Percentiles rank a stretch among this genome's conserved stretches.
These are phyloP conservation scores for Huso huso DNA, from an alignment of 2,797 vertebrate genomes.

Conservation along the genomic window DNA sequence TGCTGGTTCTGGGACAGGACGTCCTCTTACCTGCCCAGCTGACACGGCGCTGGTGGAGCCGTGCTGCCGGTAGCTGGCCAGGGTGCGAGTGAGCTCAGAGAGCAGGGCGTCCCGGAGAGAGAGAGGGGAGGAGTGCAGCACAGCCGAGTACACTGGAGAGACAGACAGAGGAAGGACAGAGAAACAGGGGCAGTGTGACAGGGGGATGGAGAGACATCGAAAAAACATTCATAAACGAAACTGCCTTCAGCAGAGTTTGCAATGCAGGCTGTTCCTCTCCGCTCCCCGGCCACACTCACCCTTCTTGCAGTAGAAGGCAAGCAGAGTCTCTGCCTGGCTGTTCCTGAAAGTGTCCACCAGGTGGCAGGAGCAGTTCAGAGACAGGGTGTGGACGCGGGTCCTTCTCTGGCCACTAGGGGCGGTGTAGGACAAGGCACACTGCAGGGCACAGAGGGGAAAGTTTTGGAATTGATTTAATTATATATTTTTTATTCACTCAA, in stretches of 20 bases:
- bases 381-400: conserved; percentile 55
- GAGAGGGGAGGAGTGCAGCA: conserved; percentile 54
- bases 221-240: no score
- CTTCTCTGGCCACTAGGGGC: conserved; percentile 44
- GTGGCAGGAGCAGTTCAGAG: conserved; percentile 47
- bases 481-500: no score
- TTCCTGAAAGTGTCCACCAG: conserved; percentile 59
- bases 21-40: conserved; percentile 50
- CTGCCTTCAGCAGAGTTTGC: background rate
- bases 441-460: background rate
- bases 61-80: conserved; percentile 63
- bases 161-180: no score
- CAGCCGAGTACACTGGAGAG: conserved; percentile 52
- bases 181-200: no score
- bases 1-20: no score
- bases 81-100: conserved; percentile 46
- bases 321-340: conserved; percentile 62
- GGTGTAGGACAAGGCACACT: conserved; percentile 56
- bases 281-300: conserved; percentile 32
- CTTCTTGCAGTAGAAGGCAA: conserved; percentile 66
- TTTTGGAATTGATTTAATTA: no score
- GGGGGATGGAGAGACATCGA: no score
- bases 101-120: conserved; percentile 61
- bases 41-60: conserved; percentile 55
- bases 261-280: no score